Base-by-base conservation (phyloP, 2,113 vertebrate species). In the Crocuta crocuta region DNA sequence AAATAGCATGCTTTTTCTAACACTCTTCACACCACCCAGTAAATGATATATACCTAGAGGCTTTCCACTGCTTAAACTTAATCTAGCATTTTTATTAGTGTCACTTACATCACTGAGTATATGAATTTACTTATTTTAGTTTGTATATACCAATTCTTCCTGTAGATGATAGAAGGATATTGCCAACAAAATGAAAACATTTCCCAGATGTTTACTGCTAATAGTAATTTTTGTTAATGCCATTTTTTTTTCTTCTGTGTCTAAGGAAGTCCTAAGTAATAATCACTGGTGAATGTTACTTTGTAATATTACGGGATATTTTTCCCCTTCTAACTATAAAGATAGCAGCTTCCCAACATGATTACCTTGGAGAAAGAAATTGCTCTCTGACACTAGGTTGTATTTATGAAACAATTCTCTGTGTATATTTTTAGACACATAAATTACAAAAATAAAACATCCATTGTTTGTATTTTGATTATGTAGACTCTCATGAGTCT, bases 31-130 rank as follows among this genome's bases (percentile, higher is more conserved):
- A 73, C 21, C 2, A 83, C 28, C 39, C 39, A 45, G 33, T 81
- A 95, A 89, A 92, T 74, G 74, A 85, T 43, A 19, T 7, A 43
- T 24, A 94, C 43, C 48, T 88, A 76, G 76, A 87, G 76, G 26
- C n/a, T 87, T 94, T 80, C 87, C 68, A 55, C 7, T 92, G 63
- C 74, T 80, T 93, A 92, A 98, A 89, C 80, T 87, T 94, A 70
- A 94, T 95, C 26, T 80, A 87, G 31, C 35, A 71, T 97, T 96
- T 97, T 97, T 92, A 96, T 95, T 90, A 90, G 39, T 71, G 76
- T 84, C 87, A 79, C 39, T 83, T 94, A 89, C 15, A 84, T 33
- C 10, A 55, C 12, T 94, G 80, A 91, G 73, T 50, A 74, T 63
- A 92, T 74, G 68, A 68, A 96, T 90, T 73, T 74, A 55, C 10